Evolutionary conservation across 2,888 invertebrate genomes (phyloP).

Genomic region (Cephus pulcher): DNA sequence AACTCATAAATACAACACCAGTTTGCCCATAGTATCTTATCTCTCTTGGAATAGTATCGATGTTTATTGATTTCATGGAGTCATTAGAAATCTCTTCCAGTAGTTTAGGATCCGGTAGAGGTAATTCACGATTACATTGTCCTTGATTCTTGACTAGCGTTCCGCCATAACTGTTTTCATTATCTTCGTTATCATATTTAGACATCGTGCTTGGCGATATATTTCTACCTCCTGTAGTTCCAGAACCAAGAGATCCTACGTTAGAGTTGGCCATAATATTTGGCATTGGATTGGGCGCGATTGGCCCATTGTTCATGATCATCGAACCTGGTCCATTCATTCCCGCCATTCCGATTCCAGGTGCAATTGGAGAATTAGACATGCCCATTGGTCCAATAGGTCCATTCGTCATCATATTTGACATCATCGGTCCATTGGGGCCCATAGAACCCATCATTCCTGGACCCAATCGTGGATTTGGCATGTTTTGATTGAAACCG

Average conservation of each 20-base stretch:
- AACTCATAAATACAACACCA: conserved; percentile 86
- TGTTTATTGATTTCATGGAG: conserved; percentile 82
- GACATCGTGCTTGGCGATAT: conserved; percentile 41
- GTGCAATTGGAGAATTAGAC: conserved; percentile 29
- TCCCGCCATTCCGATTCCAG: conserved; percentile 33
- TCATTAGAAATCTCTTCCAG: conserved; percentile 74
- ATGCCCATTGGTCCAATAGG: conserved; percentile 49
- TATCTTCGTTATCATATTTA: conserved; percentile 48
- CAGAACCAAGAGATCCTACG: conserved; percentile 30
- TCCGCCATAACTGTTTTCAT: conserved; percentile 30
- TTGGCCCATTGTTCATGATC: conserved; percentile 31
- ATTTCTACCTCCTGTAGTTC: conserved; percentile 30
- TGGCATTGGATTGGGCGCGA: conserved; percentile 18
- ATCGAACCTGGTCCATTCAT: conserved; percentile 44
- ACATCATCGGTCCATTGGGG: conserved; percentile 45
- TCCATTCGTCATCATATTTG: conserved; percentile 44
- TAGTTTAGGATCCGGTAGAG: conserved; percentile 64
- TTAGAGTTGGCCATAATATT: conserved; percentile 14
- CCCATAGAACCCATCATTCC: conserved; percentile 50
- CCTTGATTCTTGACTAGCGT: conserved; percentile 24
- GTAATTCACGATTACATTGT: conserved; percentile 57
- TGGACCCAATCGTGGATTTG: conserved; percentile 49
- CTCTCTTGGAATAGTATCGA: conserved; percentile 84
- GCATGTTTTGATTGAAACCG: conserved; percentile 49
- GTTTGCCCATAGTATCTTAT: conserved; percentile 88